A percentile compares a stretch with the other conserved stretches of the same genome.
Evolutionary conservation across 2,888 invertebrate species (phyloP).

Genomic region (Callyntrura sp.): DNA sequence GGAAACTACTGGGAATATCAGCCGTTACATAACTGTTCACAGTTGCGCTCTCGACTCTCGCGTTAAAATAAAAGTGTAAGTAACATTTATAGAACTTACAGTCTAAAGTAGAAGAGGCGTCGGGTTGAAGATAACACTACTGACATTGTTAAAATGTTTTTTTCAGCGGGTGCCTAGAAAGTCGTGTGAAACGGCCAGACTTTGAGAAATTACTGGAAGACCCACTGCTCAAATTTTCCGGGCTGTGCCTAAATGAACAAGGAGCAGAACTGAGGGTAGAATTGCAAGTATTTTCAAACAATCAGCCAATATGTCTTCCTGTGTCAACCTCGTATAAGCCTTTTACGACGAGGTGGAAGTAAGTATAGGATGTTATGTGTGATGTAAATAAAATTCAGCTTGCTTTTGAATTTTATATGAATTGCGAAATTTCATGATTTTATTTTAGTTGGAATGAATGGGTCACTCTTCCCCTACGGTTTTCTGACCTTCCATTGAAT

Average conservation of each 20-base stretch:
- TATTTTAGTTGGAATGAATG: slow-evolving; percentile 97
- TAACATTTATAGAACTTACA: slow-evolving; percentile 80
- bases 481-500: slow-evolving; percentile 95
- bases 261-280: slow-evolving; percentile 95
- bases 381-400: no score
- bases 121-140: no score
- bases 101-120: no score
- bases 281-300: slow-evolving; percentile 88
- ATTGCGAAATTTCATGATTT: not conserved
- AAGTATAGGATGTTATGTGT: no score
- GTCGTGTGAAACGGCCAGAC: slow-evolving; percentile 93
- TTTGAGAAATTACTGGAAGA: slow-evolving; percentile 95
- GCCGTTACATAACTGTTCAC: slow-evolving; percentile 89
- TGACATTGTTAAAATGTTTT: not conserved
- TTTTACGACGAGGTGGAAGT: slow-evolving; percentile 97
- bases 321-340: slow-evolving; percentile 96
- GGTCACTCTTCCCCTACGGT: slow-evolving; percentile 95
- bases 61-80: slow-evolving; percentile 97
- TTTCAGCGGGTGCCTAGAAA: slow-evolving; percentile 95
- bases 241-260: slow-evolving; percentile 90
- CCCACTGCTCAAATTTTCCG: slow-evolving; percentile 96
- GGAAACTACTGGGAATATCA: slow-evolving; percentile 55
- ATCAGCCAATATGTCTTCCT: slow-evolving; percentile 92
- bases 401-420: no score
- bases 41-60: slow-evolving; percentile 95